Conservation (phyloP, 2,113 vertebrate species). For the Rousettus leschenaultii region DNA sequence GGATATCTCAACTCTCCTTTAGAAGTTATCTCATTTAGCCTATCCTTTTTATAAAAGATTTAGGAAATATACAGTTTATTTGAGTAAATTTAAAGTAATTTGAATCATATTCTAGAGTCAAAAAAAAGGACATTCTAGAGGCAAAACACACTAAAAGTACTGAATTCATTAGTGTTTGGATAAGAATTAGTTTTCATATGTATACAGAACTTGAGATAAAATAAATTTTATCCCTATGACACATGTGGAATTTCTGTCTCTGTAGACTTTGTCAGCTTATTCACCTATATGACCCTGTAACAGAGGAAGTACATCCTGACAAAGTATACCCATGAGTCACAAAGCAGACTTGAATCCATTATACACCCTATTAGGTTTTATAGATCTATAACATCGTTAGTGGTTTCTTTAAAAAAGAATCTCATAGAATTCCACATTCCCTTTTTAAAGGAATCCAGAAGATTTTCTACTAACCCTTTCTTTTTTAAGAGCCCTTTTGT, state of each 20-base stretch:
- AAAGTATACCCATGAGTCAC: not conserved
- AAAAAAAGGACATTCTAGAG: not conserved
- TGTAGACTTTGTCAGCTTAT: not conserved
- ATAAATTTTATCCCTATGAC: not conserved
- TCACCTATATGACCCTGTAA: not conserved
- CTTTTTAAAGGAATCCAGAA: constrained; percentile 22
- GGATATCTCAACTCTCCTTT: not conserved
- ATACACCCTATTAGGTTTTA: not conserved
- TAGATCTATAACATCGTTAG: constrained; percentile 2
- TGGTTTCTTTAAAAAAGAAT: constrained; percentile 51
- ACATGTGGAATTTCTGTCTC: constrained; percentile 21
- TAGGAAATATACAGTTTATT: not conserved
- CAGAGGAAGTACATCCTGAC: not conserved
- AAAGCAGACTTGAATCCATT: constrained; percentile 12
- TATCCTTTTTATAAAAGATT: constrained; percentile 14
- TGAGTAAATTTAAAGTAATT: constrained; percentile 13
- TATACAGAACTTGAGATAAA: not conserved
- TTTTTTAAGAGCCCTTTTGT: constrained; percentile 48
- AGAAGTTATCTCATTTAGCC: not conserved
- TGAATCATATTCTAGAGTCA: not conserved
- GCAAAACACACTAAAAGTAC: not conserved
- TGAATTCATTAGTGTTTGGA: not conserved
- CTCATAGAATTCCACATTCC: constrained; percentile 34
- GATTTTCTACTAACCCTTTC: constrained; percentile 30
- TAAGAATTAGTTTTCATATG: not conserved